Evolutionary conservation across 2,888 invertebrate species (phyloP), one percentile per base, ranked within the genome.

Genomic region (Mythimna impura): DNA sequence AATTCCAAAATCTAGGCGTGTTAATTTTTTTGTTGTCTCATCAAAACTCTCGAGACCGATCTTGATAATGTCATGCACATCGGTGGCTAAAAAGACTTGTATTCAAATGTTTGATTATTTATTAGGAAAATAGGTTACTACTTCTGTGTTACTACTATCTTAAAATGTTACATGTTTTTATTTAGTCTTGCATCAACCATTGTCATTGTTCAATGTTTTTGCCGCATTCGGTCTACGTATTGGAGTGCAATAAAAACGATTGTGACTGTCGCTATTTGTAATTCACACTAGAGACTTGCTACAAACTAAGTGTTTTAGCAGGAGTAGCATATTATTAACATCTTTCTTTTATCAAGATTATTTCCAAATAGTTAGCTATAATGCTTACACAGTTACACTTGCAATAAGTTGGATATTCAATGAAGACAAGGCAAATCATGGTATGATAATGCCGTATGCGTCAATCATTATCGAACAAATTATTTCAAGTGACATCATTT

Each of bases 201-300:
- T 85, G 87, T 86, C 72, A 90, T 90, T 90, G 89, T 90, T 86
- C 76, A 58, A 79, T 64, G 73, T 83, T 88, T 89, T 87, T 86
- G 81, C 86, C 78, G 81, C 22, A 12, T 22, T 54, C 10, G n/a
- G 12, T 25, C 40, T 71, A 67, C 20, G 17, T 58, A 71, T 66
- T 30, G 4, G 61, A 77, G 75, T 76, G 80, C 73, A 86, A 84
- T 76, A 60, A 76, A 74, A 76, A 30, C 34, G 30, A 75, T 58
- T 60, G 50, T 63, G 14, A n/a, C 60, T 55, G 64, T 68, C 47
- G 60, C 60, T 30, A 64, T 68, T 34, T 36, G 58, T 34, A 58
- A 36, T 36, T 20, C n/a, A 52, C 52, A 58, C 17, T 43, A 66
- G 50, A 25, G n/a, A 6, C 30, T n/a, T 34, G 25, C 50, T n/a